Evolutionary conservation across 2,113 vertebrate species (phyloP), one percentile per base, ranked within the genome.

Genomic region (Vireo altiloquus): DNA sequence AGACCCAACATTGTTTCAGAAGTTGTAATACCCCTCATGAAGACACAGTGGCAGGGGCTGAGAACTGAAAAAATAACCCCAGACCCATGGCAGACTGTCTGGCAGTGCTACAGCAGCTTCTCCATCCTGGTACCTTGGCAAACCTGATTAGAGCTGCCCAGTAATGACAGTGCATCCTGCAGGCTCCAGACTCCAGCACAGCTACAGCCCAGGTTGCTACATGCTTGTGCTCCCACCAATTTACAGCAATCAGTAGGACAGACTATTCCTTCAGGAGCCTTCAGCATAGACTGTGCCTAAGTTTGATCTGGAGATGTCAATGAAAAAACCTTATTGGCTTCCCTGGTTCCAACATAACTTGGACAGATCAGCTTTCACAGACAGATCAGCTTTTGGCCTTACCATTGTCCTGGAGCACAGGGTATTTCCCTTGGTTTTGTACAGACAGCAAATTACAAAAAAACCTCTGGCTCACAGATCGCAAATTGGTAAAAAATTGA

Each of bases 401-500:
- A 71, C 33, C 64, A 37, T 22, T 94, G 71, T 74, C 37, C 12
- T 44, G 8, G 49, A 69, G 52, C 49, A 84, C 40, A 49, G 21
- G 28, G 6, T 64, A 78, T 64, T 75, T 68, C 60, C 31, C 40
- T 83, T 8, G 0, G 6, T 74, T 94, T 83, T 70, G 19, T 47
- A 86, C 14, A 49, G 64, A 83, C 18, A 90, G 33, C 5, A 91
- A 78, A 80, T 89, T 56, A 68, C 53, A 92, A 56, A 63, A 93
- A 66, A 56, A 13, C 0, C 40, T 63, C 65, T 79, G 66, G 40
- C 40, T 89, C 22, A 64, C 61, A 92, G 57, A 91, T 79, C 77
- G 94, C 59, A 92, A 92, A 87, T 31, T 30, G 46, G n/a, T 91
- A 69, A 87, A 60, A 89, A 92, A 86, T 92, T 63, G 94, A 90